Evolutionary conservation across 2,113 vertebrate genomes (phyloP), one percentile per base, ranked within the genome.

Genomic region (Smithornis capensis): DNA sequence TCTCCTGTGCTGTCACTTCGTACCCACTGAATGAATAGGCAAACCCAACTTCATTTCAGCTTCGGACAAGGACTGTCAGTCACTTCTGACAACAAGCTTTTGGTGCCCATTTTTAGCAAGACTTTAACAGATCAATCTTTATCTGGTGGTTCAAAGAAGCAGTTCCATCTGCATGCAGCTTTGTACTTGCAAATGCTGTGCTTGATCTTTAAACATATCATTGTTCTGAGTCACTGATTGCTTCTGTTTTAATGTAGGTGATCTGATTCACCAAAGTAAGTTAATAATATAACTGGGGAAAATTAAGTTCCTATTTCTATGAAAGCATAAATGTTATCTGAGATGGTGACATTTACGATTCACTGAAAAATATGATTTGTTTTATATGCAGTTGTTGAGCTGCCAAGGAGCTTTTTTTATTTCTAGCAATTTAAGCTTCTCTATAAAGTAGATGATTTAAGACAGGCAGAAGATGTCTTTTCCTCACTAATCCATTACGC

Each of bases 381-480:
- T 97, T 96, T 89, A 90, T 80, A 89, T 75, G 79, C 83, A 84
- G 91, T 87, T 86, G 90, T 92, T 96, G 70, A 84, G 75, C 93
- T 95, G 92, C 94, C 96, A 92, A 89, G 59, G 77, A 93, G 71
- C 19, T 91, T 90, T 91, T 94, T 83, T 68, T 96, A 89, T 97
- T 94, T 80, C 87, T 73, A 97, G 90, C 80, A 89, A 89, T 96
- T 97, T 97, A 94, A 94, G 93, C 80, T 95, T 81, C 81, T 97
- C 92, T 92, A 87, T 75, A 91, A 90, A 96, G 83, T 44, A 94
- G 89, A 96, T 95, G 77, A 96, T 97, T 96, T 95, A 97, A 95
- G 89, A 96, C 82, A 93, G 95, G 95, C 87, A 97, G 84, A 94
- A 96, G 93, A 94, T 96, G 90, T 94, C 57, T 97, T 96, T 95